Evolutionary conservation across 1,140 invertebrate species (phyloP).

Genomic region (Elymnias hypermnestra): DNA sequence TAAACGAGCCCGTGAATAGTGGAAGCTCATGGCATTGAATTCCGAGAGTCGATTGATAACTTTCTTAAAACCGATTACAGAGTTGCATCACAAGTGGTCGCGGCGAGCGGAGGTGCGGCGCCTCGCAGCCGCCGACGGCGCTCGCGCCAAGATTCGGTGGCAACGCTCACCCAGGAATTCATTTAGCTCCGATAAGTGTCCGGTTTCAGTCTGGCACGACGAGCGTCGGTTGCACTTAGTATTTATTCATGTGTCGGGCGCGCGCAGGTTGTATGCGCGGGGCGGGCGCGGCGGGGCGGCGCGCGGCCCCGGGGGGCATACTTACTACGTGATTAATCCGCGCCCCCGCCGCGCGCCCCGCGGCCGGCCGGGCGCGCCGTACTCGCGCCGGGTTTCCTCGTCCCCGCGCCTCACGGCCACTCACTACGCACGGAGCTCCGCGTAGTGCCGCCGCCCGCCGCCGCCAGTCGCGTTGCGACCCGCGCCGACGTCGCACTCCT

Average conservation of each 20-base stretch:
- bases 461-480: slow-evolving; percentile 68
- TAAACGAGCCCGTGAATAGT: slow-evolving; percentile 8
- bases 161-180: slow-evolving; percentile 69
- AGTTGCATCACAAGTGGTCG: slow-evolving; percentile 46
- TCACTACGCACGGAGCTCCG: slow-evolving; percentile 68
- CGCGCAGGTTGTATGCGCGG: slow-evolving; percentile 59
- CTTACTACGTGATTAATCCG: slow-evolving; percentile 74
- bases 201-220: slow-evolving; percentile 70
- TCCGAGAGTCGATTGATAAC: slow-evolving; percentile 21
- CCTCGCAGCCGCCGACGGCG: slow-evolving; percentile 30
- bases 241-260: slow-evolving; percentile 69
- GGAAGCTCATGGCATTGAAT: slow-evolving; percentile 15
- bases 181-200: slow-evolving; percentile 70
- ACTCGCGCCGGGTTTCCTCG: slow-evolving; percentile 69
- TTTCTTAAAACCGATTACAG: slow-evolving; percentile 32
- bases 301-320: slow-evolving; percentile 54
- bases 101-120: slow-evolving; percentile 35
- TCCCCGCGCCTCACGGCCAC: slow-evolving; percentile 71
- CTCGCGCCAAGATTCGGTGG: slow-evolving; percentile 54
- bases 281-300: slow-evolving; percentile 34
- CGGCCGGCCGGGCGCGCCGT: slow-evolving; percentile 52
- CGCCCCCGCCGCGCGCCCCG: slow-evolving; percentile 33
- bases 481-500: slow-evolving; percentile 50
- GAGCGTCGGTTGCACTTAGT: slow-evolving; percentile 62
- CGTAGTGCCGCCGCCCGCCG: slow-evolving; percentile 64